These are phyloP conservation scores for Ormyrus rosae DNA, from an alignment of 2,888 invertebrate genomes.

Conservation along the genomic window DNA sequence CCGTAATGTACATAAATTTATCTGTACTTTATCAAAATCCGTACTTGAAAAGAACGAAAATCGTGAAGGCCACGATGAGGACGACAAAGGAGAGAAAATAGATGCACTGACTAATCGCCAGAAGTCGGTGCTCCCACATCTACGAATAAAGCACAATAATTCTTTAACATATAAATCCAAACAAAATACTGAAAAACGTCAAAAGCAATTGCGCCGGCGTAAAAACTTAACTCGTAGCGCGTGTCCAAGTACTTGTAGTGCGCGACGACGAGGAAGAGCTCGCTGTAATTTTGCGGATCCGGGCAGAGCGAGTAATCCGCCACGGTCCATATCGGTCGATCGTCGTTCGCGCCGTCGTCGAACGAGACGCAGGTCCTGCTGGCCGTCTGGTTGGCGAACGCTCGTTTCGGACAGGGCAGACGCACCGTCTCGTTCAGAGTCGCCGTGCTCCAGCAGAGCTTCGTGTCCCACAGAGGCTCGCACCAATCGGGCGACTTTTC, in stretches of 20 bases:
- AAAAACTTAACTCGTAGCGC: constrained; percentile 20
- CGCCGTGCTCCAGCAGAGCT: constrained; percentile 27
- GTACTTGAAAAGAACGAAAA: constrained; percentile 27
- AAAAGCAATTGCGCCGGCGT: neutral
- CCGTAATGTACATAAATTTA: no score
- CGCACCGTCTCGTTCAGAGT: constrained; percentile 13
- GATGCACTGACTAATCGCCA: constrained; percentile 12
- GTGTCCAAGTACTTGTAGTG: neutral
- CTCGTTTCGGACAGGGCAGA: constrained; percentile 24
- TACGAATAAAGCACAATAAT: neutral
- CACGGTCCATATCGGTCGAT: constrained; percentile 13
- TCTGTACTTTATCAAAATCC: neutral
- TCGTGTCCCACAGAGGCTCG: constrained; percentile 33
- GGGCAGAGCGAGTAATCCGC: constrained; percentile 25
- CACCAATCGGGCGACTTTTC: constrained; percentile 6
- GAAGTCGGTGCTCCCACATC: constrained; percentile 30
- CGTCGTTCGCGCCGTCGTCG: neutral
- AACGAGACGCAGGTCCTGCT: constrained; percentile 26
- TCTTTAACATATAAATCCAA: no score
- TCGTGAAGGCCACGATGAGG: constrained; percentile 1
- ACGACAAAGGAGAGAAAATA: constrained; percentile 24
- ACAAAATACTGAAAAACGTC: no score
- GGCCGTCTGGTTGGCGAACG: constrained; percentile 35
- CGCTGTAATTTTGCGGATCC: constrained; percentile 12
- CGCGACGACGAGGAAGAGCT: neutral